phyloP scores from a whole-genome alignment of 2,888 invertebrate species.

The Meganola albula region DNA sequence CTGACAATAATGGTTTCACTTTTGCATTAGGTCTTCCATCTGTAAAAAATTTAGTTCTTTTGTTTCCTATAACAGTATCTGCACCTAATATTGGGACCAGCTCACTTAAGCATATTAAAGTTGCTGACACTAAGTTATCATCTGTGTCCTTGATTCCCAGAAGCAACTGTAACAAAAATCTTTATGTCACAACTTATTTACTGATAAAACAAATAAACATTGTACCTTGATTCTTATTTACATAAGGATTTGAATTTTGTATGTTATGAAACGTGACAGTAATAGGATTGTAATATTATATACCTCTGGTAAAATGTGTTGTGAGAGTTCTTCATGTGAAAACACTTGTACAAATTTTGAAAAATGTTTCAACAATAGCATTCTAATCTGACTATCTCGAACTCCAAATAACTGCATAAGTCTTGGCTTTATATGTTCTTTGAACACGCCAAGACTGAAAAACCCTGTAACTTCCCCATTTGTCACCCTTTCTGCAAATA shows the following conservation, averaged over 20 bases:
- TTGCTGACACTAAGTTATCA: conserved; percentile 88
- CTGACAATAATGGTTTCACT: conserved; percentile 24
- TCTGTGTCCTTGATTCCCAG: conserved; percentile 92
- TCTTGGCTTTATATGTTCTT: conserved; percentile 85
- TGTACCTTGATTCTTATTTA: not conserved
- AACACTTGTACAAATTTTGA: conserved; percentile 85
- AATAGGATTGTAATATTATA: conserved; percentile 1
- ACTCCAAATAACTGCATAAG: conserved; percentile 89
- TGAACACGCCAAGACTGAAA: conserved; percentile 83
- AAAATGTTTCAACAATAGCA: conserved; percentile 87
- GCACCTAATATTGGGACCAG: conserved; percentile 91
- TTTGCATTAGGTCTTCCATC: conserved; percentile 87
- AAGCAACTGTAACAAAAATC: conserved; percentile 79
- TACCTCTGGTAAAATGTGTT: conserved; percentile 89
- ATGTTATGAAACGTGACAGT: not conserved
- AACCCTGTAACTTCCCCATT: conserved; percentile 75
- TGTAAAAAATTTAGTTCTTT: conserved; percentile 87
- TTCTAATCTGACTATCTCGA: conserved; percentile 86
- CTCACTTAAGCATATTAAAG: conserved; percentile 88
- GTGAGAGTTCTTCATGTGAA: conserved; percentile 85
- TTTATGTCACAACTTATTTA: too few species aligned
- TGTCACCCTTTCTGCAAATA: conserved; percentile 53
- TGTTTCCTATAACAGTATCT: conserved; percentile 89
- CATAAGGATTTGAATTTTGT: not conserved
- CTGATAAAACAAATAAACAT: conserved; percentile 1